Evolutionary conservation across 2,888 invertebrate genomes (phyloP).

Genomic region (Eupithecia subfuscata): DNA sequence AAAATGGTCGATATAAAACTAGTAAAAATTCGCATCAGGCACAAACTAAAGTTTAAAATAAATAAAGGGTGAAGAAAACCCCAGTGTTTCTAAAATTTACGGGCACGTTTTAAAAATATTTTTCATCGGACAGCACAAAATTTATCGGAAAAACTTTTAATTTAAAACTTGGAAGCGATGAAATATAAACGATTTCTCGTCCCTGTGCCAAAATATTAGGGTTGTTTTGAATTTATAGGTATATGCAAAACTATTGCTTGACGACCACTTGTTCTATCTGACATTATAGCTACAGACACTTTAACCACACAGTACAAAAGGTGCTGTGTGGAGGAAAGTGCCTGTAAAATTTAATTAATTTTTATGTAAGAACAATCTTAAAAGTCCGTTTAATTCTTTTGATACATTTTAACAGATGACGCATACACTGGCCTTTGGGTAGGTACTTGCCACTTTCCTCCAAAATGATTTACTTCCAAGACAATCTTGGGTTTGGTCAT

Average conservation of each 20-base stretch:
- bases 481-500: background rate
- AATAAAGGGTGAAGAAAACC: background rate
- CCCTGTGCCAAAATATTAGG: conserved; percentile 50
- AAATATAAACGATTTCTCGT: conserved; percentile 52
- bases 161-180: conserved; percentile 41
- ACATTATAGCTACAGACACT: background rate
- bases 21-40: background rate
- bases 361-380: background rate
- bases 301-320: background rate
- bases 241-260: background rate
- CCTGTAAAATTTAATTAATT: background rate
- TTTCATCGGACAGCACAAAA: conserved; percentile 29
- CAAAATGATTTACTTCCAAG: background rate
- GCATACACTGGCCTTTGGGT: too few relatives aligned
- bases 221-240: background rate
- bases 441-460: background rate
- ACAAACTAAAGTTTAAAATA: background rate
- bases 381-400: background rate
- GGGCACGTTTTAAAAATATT: conserved; percentile 25
- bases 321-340: background rate
- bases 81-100: background rate
- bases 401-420: background rate
- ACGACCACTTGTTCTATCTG: background rate
- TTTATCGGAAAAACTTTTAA: conserved; percentile 38
- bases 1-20: background rate